These are phyloP conservation scores for Altica lythri DNA, from an alignment of 2,888 invertebrate genomes.

Conservation along the genomic window DNA sequence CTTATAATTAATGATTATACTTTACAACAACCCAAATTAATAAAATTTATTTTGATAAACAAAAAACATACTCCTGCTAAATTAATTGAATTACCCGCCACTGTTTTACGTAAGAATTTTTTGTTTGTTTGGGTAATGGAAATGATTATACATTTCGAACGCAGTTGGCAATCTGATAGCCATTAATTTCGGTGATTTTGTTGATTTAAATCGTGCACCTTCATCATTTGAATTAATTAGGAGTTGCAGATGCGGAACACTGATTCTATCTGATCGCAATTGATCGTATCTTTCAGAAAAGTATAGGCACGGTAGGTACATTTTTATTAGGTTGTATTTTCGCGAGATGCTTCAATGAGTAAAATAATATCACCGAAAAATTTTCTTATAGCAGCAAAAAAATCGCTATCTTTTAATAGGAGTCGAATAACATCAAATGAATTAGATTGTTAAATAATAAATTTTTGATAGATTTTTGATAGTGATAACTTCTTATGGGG, in stretches of 20 bases:
- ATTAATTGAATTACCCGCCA: no score
- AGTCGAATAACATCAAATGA: no score
- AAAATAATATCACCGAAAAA: background rate
- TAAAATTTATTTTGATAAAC: no score
- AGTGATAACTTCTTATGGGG: no score
- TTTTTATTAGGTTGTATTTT: conserved; percentile 3
- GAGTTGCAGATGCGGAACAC: conserved; percentile 27
- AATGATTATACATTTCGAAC: conserved; percentile 23
- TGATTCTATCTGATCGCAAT: conserved; percentile 13
- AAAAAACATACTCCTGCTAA: no score
- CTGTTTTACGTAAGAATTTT: conserved; percentile 15
- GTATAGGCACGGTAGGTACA: conserved; percentile 15
- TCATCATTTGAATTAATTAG: conserved; percentile 28
- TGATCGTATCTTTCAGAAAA: conserved; percentile 11
- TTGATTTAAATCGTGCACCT: conserved; percentile 25
- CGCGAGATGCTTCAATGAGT: background rate
- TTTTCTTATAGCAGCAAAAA: background rate
- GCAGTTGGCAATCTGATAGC: conserved; percentile 26
- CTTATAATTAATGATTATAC: no score
- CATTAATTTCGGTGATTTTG: conserved; percentile 27
- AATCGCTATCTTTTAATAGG: no score
- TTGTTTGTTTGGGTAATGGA: conserved; percentile 26
- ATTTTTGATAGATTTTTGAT: no score
- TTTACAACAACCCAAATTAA: no score
- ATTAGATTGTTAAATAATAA: no score